phyloP scores from a whole-genome alignment of 1,140 invertebrate genomes.

The Carcinoscorpius rotundicauda region DNA sequence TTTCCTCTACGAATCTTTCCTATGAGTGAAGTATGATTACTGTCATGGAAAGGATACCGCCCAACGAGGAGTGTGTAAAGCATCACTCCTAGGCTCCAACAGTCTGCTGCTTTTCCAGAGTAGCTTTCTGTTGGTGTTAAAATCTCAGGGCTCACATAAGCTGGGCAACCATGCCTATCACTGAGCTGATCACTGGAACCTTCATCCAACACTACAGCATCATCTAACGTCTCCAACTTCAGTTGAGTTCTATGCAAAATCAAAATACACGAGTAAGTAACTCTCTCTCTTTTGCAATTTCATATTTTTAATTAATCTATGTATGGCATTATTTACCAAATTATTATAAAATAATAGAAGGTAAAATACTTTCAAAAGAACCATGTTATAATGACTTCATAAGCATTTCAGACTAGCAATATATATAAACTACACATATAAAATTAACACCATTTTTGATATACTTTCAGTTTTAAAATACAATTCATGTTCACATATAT shows the following conservation, averaged over 20 bases:
- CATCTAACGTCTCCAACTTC: conserved; percentile 81
- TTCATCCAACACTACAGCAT: conserved; percentile 65
- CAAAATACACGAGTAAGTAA: conserved; percentile 23
- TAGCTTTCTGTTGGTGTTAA: conserved; percentile 45
- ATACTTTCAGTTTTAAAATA: too few species aligned
- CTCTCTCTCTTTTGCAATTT: too few species aligned
- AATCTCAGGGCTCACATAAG: conserved; percentile 80
- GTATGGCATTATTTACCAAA: too few species aligned
- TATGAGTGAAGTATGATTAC: neutral
- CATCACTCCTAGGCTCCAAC: conserved; percentile 92
- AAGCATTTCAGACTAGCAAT: too few species aligned
- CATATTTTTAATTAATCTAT: too few species aligned
- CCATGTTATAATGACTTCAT: too few species aligned
- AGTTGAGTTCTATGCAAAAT: conserved; percentile 69
- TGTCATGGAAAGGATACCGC: conserved; percentile 85
- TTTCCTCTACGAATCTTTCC: conserved; percentile 51
- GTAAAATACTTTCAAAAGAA: too few species aligned
- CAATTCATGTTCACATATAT: too few species aligned
- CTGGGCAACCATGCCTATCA: conserved; percentile 88
- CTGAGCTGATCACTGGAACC: conserved; percentile 65
- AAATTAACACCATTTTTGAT: too few species aligned
- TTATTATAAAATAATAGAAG: too few species aligned
- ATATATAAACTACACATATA: too few species aligned
- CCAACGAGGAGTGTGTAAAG: conserved; percentile 93
- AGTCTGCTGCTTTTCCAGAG: conserved; percentile 83